phyloP scores from a whole-genome alignment of 2,888 invertebrate species.

The Neelides folsomi region DNA sequence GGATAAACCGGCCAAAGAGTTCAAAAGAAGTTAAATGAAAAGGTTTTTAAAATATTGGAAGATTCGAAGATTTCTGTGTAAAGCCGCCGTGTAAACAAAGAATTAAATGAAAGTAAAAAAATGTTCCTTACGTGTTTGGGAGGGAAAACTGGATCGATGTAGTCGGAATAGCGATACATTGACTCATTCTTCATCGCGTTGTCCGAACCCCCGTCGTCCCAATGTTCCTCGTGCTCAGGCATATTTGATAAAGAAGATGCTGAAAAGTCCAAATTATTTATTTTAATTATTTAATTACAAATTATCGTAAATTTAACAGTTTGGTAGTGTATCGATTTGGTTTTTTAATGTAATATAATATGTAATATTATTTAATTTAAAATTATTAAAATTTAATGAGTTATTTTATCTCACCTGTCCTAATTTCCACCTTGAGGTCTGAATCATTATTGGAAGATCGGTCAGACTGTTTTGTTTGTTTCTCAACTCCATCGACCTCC shows the following conservation, averaged over 20 bases:
- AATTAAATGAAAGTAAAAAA: background rate
- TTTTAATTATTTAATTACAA: slow-evolving; percentile 35
- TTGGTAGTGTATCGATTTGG: too few species aligned
- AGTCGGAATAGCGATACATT: slow-evolving; percentile 46
- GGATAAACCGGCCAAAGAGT: too few species aligned
- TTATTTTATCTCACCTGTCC: slow-evolving; percentile 55
- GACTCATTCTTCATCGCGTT: slow-evolving; percentile 35
- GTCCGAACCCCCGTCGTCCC: slow-evolving; percentile 41
- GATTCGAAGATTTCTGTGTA: too few species aligned
- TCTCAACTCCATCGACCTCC: slow-evolving; percentile 44
- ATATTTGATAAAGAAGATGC: slow-evolving; percentile 33
- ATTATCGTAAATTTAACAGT: slow-evolving; percentile 58
- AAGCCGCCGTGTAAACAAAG: too few species aligned
- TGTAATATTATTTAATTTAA: too few species aligned
- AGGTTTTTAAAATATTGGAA: slow-evolving; percentile 3
- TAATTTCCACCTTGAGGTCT: slow-evolving; percentile 74
- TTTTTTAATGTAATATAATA: too few species aligned
- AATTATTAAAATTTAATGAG: too few species aligned
- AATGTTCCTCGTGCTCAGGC: slow-evolving; percentile 34
- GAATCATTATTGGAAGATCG: slow-evolving; percentile 76
- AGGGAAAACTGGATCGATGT: slow-evolving; percentile 63
- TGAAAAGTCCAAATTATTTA: too few species aligned
- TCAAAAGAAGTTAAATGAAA: slow-evolving; percentile 18
- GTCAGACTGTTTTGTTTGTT: slow-evolving; percentile 51
- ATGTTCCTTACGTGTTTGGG: slow-evolving; percentile 50